Evolutionary conservation across 2,797 vertebrate species (phyloP).

Genomic region (Sebastes diploproa): DNA sequence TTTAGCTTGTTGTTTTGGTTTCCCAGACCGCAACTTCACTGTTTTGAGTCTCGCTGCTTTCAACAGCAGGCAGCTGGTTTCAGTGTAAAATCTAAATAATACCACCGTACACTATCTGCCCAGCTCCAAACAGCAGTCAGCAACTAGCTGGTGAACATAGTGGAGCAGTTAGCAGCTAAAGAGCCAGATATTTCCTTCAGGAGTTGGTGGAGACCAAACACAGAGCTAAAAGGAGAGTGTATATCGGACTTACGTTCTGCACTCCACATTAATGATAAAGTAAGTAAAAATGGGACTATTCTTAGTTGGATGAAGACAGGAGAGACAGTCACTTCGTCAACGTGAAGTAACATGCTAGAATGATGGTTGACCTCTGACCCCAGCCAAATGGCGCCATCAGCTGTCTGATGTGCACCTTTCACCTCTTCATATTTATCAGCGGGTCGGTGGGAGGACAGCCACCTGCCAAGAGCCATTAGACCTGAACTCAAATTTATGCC

Average conservation of each 20-base stretch:
- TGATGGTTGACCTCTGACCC: conserved; percentile 27
- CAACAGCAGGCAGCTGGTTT: too few relatives aligned
- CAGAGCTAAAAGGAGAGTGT: background rate
- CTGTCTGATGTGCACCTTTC: conserved; percentile 26
- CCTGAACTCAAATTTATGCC: conserved; percentile 77
- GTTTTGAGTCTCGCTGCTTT: too few relatives aligned
- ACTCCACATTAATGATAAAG: background rate
- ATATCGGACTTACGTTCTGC: background rate
- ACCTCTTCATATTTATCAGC: conserved; percentile 39
- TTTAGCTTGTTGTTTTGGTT: too few relatives aligned
- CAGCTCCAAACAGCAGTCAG: background rate
- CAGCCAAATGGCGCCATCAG: conserved; percentile 24
- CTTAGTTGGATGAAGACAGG: background rate
- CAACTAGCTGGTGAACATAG: background rate
- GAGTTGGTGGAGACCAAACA: background rate
- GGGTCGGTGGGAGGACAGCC: conserved; percentile 76
- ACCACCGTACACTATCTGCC: background rate
- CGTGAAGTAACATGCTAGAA: background rate
- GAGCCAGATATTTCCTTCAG: background rate
- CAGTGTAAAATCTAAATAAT: background rate
- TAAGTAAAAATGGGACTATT: background rate
- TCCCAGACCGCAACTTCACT: too few relatives aligned
- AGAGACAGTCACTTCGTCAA: background rate
- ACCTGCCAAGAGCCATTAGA: conserved; percentile 74
- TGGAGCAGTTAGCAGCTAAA: background rate